A percentile compares a stretch with the other conserved stretches of the same genome.
Evolutionary conservation across 2,113 vertebrate genomes (phyloP).

Genomic region (Isichthys henryi): DNA sequence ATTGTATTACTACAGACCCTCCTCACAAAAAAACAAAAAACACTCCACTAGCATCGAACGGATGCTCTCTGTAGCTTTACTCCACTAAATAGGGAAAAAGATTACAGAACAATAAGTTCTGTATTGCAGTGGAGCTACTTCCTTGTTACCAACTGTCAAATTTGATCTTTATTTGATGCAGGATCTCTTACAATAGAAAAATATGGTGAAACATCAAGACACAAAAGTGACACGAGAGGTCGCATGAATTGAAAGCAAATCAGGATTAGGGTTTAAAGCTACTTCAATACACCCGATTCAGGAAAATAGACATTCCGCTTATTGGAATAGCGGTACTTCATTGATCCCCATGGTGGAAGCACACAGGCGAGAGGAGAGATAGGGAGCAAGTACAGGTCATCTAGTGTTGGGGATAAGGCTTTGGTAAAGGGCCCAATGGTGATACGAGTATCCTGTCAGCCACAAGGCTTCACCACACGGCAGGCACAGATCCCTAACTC

Average conservation of each 20-base stretch:
- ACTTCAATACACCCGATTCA: neutral
- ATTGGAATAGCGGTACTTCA: neutral
- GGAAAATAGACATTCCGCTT: neutral
- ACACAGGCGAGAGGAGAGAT: neutral
- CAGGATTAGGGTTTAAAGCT: neutral
- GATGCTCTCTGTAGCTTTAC: neutral
- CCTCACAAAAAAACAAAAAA: neutral
- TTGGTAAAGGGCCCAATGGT: neutral
- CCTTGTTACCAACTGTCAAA: neutral
- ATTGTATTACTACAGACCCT: neutral
- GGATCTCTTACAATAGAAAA: neutral
- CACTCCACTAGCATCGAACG: neutral
- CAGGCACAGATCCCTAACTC: neutral
- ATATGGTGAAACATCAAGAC: neutral
- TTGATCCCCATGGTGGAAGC: neutral
- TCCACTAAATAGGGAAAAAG: neutral
- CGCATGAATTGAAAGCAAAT: neutral
- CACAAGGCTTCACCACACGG: neutral
- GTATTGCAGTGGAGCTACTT: neutral
- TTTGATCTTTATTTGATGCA: neutral
- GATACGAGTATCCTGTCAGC: neutral
- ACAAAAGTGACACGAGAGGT: neutral
- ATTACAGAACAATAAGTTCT: neutral
- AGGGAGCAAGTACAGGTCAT: neutral
- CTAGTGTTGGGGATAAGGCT: neutral